These are phyloP conservation scores for Misgurnus mizolepis DNA, from an alignment of 2,113 vertebrate genomes.

Conservation along the genomic window DNA sequence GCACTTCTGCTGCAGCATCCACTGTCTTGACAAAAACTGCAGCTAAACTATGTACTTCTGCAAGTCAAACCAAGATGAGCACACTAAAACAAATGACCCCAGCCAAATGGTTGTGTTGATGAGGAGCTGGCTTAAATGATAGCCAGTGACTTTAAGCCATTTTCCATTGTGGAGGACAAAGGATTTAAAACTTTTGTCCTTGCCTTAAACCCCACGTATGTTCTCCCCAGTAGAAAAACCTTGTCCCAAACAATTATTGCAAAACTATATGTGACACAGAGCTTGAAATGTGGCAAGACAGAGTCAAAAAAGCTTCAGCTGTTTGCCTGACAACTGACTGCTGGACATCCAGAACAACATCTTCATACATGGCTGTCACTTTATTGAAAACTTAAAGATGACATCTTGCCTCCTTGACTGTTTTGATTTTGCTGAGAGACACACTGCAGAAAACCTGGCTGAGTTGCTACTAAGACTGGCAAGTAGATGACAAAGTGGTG, in stretches of 20 bases:
- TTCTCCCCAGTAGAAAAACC: constrained; percentile 48
- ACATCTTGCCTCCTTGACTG: constrained; percentile 53
- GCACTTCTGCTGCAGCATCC: not conserved
- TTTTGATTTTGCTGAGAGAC: constrained; percentile 59
- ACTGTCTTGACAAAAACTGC: not conserved
- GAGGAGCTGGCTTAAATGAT: constrained; percentile 44
- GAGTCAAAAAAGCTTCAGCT: constrained; percentile 46
- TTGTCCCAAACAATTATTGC: constrained; percentile 45
- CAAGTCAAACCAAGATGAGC: not conserved
- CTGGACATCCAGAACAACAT: constrained; percentile 53
- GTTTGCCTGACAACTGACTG: constrained; percentile 57
- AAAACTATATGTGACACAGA: constrained; percentile 36
- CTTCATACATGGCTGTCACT: constrained; percentile 54
- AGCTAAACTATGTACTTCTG: not conserved
- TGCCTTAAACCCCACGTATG: constrained; percentile 46
- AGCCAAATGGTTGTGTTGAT: not conserved
- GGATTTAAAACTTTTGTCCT: constrained; percentile 30
- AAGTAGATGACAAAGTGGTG: constrained; percentile 47
- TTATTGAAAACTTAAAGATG: constrained; percentile 51
- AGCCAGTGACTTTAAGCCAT: constrained; percentile 54
- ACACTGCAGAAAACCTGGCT: constrained; percentile 57
- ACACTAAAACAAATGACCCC: not conserved
- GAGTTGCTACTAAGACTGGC: constrained; percentile 55
- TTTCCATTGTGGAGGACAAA: constrained; percentile 39
- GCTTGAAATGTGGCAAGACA: constrained; percentile 41